These are phyloP conservation scores for Pedicia rivosa DNA, from an alignment of 2,888 invertebrate genomes.

Conservation along the genomic window DNA sequence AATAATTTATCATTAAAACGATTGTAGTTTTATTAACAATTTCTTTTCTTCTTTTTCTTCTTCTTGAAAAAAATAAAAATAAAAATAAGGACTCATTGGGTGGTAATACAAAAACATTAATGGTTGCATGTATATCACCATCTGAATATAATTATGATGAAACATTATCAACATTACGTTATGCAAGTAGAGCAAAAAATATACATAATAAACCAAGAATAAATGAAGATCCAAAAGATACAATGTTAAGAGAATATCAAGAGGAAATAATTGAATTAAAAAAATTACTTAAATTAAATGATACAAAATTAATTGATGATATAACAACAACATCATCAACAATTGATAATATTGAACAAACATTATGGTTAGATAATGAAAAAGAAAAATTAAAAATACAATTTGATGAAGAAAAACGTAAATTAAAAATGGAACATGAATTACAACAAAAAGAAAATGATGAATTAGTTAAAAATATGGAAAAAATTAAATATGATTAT, in stretches of 20 bases:
- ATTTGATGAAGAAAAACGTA: conserved; percentile 27
- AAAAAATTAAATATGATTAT: conserved; percentile 16
- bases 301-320: conserved; percentile 22
- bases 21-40: conserved; percentile 1
- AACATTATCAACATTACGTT: conserved; percentile 63
- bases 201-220: conserved; percentile 72
- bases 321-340: conserved; percentile 30
- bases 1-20: conserved; percentile 5
- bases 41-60: conserved; percentile 5
- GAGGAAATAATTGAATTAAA: conserved; percentile 58
- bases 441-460: conserved; percentile 18
- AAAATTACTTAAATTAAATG: conserved; percentile 17
- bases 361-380: too few relatives aligned
- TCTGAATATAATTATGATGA: conserved; percentile 72
- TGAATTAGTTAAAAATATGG: conserved; percentile 17
- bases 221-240: conserved; percentile 84
- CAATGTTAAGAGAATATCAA: conserved; percentile 68
- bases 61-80: too few relatives aligned
- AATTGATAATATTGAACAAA: too few relatives aligned
- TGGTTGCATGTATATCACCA: conserved; percentile 75
- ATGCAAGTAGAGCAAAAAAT: conserved; percentile 74
- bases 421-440: conserved; percentile 22
- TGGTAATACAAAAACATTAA: conserved; percentile 77
- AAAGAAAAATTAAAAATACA: too few relatives aligned
- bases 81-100: conserved; percentile 71